Conservation (phyloP, 2,888 invertebrate species). For the Caenorhabditis angaria region DNA sequence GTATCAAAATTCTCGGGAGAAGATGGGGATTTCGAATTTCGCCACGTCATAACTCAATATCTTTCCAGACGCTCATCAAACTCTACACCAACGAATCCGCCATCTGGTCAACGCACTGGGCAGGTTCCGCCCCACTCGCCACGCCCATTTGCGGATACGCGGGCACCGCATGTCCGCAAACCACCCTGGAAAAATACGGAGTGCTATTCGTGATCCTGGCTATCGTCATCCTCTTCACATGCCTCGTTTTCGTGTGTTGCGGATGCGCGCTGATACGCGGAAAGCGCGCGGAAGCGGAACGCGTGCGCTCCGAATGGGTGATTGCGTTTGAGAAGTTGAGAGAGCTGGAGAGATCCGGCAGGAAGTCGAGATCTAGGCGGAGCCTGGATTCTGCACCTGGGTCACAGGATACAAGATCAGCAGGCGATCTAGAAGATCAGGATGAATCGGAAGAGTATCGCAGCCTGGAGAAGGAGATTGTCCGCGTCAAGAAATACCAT, state of each 20-base stretch:
- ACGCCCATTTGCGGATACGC: constrained; percentile 49
- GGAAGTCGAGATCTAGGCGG: constrained; percentile 5
- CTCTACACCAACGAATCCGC: constrained; percentile 12
- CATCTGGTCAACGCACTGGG: constrained; percentile 28
- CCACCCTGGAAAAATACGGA: constrained; percentile 38
- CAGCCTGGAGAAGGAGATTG: constrained; percentile 45
- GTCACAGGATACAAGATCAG: not conserved
- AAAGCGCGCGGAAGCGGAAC: constrained; percentile 25
- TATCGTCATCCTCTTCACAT: constrained; percentile 12
- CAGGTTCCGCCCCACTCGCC: constrained; percentile 22
- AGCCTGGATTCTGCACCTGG: constrained; percentile 18
- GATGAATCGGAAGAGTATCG: constrained; percentile 10
- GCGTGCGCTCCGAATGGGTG: constrained; percentile 48
- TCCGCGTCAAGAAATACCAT: constrained; percentile 38
- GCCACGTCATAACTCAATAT: no score
- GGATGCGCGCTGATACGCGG: constrained; percentile 9
- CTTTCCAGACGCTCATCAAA: constrained; percentile 7
- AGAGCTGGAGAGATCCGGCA: constrained; percentile 8
- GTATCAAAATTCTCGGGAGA: not conserved
- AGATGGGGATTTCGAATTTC: constrained; percentile 12
- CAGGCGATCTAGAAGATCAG: constrained; percentile 6
- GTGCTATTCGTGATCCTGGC: constrained; percentile 33
- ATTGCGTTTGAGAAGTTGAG: constrained; percentile 26
- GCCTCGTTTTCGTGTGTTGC: constrained; percentile 10
- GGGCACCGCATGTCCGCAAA: constrained; percentile 39